Base-by-base conservation (phyloP, 2,797 vertebrate genomes). In the Monodelphis domestica region DNA sequence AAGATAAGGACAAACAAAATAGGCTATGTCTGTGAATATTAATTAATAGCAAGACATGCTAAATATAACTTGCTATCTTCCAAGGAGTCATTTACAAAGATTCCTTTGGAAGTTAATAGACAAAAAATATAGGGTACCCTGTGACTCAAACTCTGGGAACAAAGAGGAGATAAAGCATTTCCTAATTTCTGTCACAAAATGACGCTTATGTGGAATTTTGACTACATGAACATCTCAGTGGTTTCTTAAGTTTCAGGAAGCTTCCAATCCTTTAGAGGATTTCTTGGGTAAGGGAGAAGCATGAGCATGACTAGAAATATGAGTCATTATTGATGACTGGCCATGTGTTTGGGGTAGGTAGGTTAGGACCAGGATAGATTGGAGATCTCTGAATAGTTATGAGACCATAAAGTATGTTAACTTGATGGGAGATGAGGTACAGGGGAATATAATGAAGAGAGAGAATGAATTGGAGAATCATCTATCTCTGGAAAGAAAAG, bases 41-140 rank as follows among this genome's bases (percentile, higher is more conserved):
- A 97, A 97, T 97, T 97, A 97, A 96, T 97, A 94, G 53, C 57
- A 87, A 54, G 93, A 93, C 89, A 93, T 89, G 52, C 94, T 97
- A 97, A 97, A 94, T 96, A 96, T 95, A 96, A 93, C 93, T 84
- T 95, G 89, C 53, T 92, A 94, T 95, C 56, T 54, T 96, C 93
- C 96, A 96, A 97, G 91, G 63, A 90, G 94, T 87, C 17, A 89
- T 78, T 92, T 56, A 96, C 94, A 91, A 93, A 96, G 91, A 94
- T 29, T 12, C 10, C 33, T 55, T 88, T 90, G 93, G 57, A 92
- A 94, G 95, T 89, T 63, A 93, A 92, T 56, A 9, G 91, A 93
- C 70, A 54, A 90, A 94, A 95, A 93, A 57, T 84, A 50, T 12
- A 3, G 12, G 91, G 30, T 89, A 78, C 11, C 50, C 4, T 94